Percentiles rank a stretch among this genome's conserved stretches.
These are phyloP conservation scores for Monochamus alternatus DNA, from an alignment of 2,888 invertebrate genomes.

Conservation along the genomic window DNA sequence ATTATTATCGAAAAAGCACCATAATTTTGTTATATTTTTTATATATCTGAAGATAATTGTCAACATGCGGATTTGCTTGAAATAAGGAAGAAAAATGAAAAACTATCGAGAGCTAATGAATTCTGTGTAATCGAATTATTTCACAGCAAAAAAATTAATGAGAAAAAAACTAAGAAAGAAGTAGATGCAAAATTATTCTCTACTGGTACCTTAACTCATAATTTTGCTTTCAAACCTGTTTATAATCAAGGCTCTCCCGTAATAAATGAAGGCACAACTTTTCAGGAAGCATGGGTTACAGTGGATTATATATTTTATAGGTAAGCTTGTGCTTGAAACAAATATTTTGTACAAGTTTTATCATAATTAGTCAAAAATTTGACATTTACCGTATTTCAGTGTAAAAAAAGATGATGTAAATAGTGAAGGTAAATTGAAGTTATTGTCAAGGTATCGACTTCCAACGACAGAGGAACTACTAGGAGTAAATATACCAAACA, in stretches of 20 bases:
- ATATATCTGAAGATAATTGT: slow-evolving; percentile 63
- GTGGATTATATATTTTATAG: slow-evolving; percentile 96
- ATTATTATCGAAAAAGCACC: too few species aligned
- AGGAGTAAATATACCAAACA: slow-evolving; percentile 82
- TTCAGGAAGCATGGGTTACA: slow-evolving; percentile 82
- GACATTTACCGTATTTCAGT: slow-evolving; percentile 12
- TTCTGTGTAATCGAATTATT: slow-evolving; percentile 63
- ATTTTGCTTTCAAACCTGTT: slow-evolving; percentile 79
- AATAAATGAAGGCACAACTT: slow-evolving; percentile 81
- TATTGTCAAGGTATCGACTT: slow-evolving; percentile 78
- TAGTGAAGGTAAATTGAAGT: slow-evolving; percentile 72
- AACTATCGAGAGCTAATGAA: slow-evolving; percentile 58
- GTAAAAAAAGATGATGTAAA: slow-evolving; percentile 47
- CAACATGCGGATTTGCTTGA: slow-evolving; percentile 64
- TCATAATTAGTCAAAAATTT: background rate
- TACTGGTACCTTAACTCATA: slow-evolving; percentile 78
- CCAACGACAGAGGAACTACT: slow-evolving; percentile 73
- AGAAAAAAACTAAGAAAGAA: slow-evolving; percentile 18
- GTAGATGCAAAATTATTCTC: slow-evolving; percentile 72
- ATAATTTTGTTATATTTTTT: background rate
- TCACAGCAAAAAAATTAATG: slow-evolving; percentile 50
- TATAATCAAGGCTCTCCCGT: slow-evolving; percentile 75
- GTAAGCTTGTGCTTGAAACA: slow-evolving; percentile 63
- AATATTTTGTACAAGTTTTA: background rate
- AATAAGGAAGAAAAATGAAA: slow-evolving; percentile 52